Evolutionary conservation across 2,888 invertebrate species (phyloP), one percentile per base, ranked within the genome.

Genomic region (Nymphalis c-album): DNA sequence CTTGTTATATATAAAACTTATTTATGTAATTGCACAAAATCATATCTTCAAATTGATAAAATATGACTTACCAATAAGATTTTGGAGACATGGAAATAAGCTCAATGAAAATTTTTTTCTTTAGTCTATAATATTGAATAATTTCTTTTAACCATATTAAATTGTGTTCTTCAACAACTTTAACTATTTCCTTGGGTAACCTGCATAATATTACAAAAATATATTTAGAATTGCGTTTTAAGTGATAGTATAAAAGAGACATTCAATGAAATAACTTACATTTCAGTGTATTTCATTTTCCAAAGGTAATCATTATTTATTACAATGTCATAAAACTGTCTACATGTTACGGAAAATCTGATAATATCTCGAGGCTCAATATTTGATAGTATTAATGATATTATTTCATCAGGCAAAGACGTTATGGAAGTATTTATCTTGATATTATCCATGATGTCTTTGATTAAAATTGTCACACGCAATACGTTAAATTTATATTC

Each of bases 321-420:
- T 2, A 94, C 83, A 62, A 92, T 76, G 68, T 87, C 83, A 74
- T 91, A 80, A 67, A 93, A 92, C 48, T 86, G 86, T 75, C 88
- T 93, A 80, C 94, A 94, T 20, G 94, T 93, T 61, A 85, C 75
- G 22, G 93, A 86, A 74, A 94, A 93, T 77, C 87, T 89, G 17
- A 93, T 68, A 55, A 94, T 86, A 80, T 94, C 94, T 13, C 68
- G 67, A 65, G 75, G 74, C 48, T 80, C 71, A 64, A 71, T 77
- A 60, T 78, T 73, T 70, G 75, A 66, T 51, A 88, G 73, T 69
- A 87, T 82, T 53, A 82, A 66, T 22, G 75, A 35, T 46, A 88
- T 74, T 64, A 88, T 70, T 80, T 87, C 87, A 70, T 81, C 78
- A 1, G 87, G 87, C 64, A 87, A 74, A 31, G 65, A 70, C 50